These are phyloP conservation scores for Dryococelus australis DNA, from an alignment of 2,888 invertebrate species.

Conservation along the genomic window DNA sequence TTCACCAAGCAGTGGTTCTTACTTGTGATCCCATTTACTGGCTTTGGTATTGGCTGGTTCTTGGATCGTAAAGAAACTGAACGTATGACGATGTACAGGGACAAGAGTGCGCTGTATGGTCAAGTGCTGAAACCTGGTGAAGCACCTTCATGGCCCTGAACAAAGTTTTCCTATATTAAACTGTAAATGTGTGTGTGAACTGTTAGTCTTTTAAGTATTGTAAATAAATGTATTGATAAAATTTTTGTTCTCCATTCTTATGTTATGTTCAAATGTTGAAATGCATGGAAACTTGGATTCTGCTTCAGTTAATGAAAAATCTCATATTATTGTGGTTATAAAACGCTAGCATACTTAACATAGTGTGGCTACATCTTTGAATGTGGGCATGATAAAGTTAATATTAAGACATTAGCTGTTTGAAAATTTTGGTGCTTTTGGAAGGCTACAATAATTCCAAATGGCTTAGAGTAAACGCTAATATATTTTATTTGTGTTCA, in stretches of 20 bases:
- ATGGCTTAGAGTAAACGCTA: too few relatives aligned
- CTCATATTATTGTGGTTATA: too few relatives aligned
- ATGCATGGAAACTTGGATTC: too few relatives aligned
- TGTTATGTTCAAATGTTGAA: too few relatives aligned
- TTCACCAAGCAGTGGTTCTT: slow-evolving; percentile 64
- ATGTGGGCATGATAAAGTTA: too few relatives aligned
- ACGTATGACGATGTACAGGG: slow-evolving; percentile 75
- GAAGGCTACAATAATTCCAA: too few relatives aligned
- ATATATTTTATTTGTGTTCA: too few relatives aligned
- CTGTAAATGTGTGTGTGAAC: background rate
- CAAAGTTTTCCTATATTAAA: background rate
- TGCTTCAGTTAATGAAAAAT: too few relatives aligned
- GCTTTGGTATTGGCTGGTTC: slow-evolving; percentile 68
- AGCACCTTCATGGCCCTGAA: slow-evolving; percentile 76
- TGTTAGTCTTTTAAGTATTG: background rate
- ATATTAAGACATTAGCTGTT: too few relatives aligned
- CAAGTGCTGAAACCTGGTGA: slow-evolving; percentile 70
- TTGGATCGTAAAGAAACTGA: slow-evolving; percentile 75
- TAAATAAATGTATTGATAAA: background rate
- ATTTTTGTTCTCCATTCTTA: background rate
- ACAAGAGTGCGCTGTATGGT: slow-evolving; percentile 81
- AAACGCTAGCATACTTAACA: too few relatives aligned
- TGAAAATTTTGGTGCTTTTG: too few relatives aligned
- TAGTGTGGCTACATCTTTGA: too few relatives aligned
- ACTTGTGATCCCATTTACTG: slow-evolving; percentile 64